These are phyloP conservation scores for Argyra leucocephala DNA, from an alignment of 2,888 invertebrate species.

Conservation along the genomic window DNA sequence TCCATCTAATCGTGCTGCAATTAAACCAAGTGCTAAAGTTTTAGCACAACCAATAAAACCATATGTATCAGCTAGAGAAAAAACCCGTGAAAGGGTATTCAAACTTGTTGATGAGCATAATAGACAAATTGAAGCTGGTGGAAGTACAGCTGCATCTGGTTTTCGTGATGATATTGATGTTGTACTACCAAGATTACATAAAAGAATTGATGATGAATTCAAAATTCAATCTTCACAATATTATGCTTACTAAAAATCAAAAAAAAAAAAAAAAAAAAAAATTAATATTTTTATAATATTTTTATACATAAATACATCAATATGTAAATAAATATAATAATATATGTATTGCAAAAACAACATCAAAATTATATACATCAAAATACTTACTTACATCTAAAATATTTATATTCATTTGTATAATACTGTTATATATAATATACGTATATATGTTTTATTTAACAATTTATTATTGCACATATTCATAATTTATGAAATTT, in stretches of 20 bases:
- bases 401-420: too few relatives aligned
- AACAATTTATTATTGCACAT: too few relatives aligned
- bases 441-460: too few relatives aligned
- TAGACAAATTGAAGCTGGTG: slow-evolving; percentile 49
- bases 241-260: background rate
- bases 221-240: background rate
- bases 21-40: slow-evolving; percentile 51
- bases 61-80: slow-evolving; percentile 59
- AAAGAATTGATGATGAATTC: background rate
- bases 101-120: slow-evolving; percentile 51
- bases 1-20: slow-evolving; percentile 52
- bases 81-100: slow-evolving; percentile 55
- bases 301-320: too few relatives aligned
- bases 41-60: slow-evolving; percentile 55
- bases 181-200: slow-evolving; percentile 53
- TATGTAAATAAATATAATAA: too few relatives aligned
- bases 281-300: too few relatives aligned
- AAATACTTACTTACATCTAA: too few relatives aligned
- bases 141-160: slow-evolving; percentile 49
- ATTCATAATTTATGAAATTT: too few relatives aligned
- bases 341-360: too few relatives aligned
- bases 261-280: too few relatives aligned
- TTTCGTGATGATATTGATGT: slow-evolving; percentile 57
- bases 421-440: too few relatives aligned
- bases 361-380: too few relatives aligned